Conservation (phyloP, 2,888 invertebrate genomes). For the Hemistola chrysoprasaria region DNA sequence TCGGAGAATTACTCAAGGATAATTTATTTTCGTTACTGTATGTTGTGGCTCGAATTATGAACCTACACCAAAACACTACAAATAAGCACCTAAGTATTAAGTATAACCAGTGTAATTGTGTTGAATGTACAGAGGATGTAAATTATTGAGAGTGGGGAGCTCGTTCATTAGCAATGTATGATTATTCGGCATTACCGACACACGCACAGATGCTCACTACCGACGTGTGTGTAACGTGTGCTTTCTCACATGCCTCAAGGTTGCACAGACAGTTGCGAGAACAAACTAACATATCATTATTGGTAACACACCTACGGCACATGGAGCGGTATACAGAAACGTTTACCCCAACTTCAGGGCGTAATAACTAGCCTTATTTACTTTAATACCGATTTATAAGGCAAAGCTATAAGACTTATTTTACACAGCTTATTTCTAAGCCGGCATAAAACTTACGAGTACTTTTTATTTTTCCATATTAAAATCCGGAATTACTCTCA, state of each 20-base stretch:
- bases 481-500: slow-evolving; percentile 7
- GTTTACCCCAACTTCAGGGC: slow-evolving; percentile 11
- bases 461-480: too few relatives aligned
- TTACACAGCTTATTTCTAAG: too few relatives aligned
- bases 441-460: too few relatives aligned
- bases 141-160: slow-evolving; percentile 43
- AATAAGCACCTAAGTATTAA: slow-evolving; percentile 14
- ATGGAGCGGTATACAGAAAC: slow-evolving; percentile 19
- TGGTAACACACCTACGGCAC: slow-evolving; percentile 47
- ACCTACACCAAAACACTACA: slow-evolving; percentile 11
- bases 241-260: slow-evolving; percentile 60
- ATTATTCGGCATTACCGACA: slow-evolving; percentile 42
- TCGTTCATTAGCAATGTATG: slow-evolving; percentile 42
- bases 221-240: slow-evolving; percentile 43
- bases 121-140: slow-evolving; percentile 41
- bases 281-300: slow-evolving; percentile 49
- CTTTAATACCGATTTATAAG: too few relatives aligned
- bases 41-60: slow-evolving; percentile 24
- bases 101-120: slow-evolving; percentile 23
- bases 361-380: slow-evolving; percentile 16
- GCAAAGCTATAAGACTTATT: too few relatives aligned
- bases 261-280: slow-evolving; percentile 55
- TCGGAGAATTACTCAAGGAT: slow-evolving; percentile 34
- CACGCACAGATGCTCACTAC: slow-evolving; percentile 30
- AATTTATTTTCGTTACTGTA: slow-evolving; percentile 30